Percentiles rank a stretch among this genome's conserved stretches.
Conservation (phyloP, 1,140 invertebrate genomes). For the Psilanteris sp. region DNA sequence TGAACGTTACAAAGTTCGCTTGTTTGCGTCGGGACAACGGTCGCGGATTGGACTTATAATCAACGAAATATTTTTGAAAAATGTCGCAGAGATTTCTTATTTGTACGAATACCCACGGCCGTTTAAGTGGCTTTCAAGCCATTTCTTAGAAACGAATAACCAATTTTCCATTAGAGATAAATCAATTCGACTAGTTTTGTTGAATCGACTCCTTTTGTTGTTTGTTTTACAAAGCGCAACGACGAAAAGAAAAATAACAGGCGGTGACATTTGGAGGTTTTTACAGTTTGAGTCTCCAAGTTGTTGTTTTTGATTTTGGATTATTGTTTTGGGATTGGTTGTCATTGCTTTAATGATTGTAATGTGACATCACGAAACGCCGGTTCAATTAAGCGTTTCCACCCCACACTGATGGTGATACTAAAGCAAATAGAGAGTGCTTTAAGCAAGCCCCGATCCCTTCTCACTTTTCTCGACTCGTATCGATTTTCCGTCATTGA, state of each 20-base stretch:
- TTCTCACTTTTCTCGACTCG: constrained; percentile 45
- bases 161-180: too few relatives aligned
- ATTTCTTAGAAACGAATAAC: too few relatives aligned
- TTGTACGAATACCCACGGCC: too few relatives aligned
- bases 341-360: constrained; percentile 55
- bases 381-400: constrained; percentile 55
- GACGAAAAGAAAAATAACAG: too few relatives aligned
- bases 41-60: constrained; percentile 1
- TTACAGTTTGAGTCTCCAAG: constrained; percentile 38
- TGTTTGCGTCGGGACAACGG: too few relatives aligned
- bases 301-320: constrained; percentile 30
- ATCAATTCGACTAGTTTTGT: too few relatives aligned
- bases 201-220: too few relatives aligned
- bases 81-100: too few relatives aligned
- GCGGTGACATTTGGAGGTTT: constrained; percentile 13
- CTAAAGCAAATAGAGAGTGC: constrained; percentile 63
- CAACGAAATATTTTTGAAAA: not conserved
- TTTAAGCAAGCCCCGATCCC: constrained; percentile 48
- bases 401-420: constrained; percentile 39
- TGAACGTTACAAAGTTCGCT: too few relatives aligned
- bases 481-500: constrained; percentile 69
- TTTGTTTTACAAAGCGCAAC: too few relatives aligned
- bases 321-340: constrained; percentile 17
- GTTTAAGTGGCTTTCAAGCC: too few relatives aligned
- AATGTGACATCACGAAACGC: constrained; percentile 49